phyloP scores from a whole-genome alignment of 2,113 vertebrate genomes.

The Ailuropoda melanoleuca region DNA sequence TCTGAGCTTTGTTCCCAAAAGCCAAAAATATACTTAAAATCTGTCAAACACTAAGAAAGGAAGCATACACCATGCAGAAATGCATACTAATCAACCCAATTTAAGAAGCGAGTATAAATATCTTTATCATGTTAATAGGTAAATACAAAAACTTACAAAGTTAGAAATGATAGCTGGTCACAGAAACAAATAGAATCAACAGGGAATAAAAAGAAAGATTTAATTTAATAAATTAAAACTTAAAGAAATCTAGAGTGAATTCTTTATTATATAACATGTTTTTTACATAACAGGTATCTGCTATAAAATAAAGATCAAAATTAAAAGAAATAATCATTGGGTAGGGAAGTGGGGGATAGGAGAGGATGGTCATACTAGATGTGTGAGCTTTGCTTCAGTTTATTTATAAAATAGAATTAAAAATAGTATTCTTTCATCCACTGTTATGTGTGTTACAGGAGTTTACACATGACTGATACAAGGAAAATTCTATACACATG shows the following conservation, averaged over 20 bases:
- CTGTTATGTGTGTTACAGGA: not conserved
- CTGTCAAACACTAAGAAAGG: slow-evolving; percentile 52
- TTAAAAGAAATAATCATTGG: not conserved
- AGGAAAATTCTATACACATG: not conserved
- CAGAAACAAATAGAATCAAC: slow-evolving; percentile 20
- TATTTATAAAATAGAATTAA: not conserved
- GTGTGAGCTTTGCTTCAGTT: not conserved
- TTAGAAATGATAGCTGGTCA: slow-evolving; percentile 4
- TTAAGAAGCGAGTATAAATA: not conserved
- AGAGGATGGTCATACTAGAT: not conserved
- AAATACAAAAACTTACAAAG: not conserved
- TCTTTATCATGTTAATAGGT: not conserved
- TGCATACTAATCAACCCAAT: not conserved
- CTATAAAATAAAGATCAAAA: not conserved
- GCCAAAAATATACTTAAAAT: slow-evolving; percentile 52
- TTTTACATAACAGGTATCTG: not conserved
- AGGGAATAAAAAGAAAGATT: not conserved
- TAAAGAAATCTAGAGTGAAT: not conserved
- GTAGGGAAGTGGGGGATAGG: not conserved
- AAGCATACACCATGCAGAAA: slow-evolving; percentile 38
- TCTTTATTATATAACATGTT: not conserved
- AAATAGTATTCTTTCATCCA: not conserved
- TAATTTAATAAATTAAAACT: slow-evolving; percentile 44
- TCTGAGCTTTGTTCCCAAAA: slow-evolving; percentile 45
- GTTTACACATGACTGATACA: not conserved